A percentile compares a stretch with the other conserved stretches of the same genome.
Evolutionary conservation across 2,888 invertebrate genomes (phyloP).

Genomic region (Drosophila niveifrons): DNA sequence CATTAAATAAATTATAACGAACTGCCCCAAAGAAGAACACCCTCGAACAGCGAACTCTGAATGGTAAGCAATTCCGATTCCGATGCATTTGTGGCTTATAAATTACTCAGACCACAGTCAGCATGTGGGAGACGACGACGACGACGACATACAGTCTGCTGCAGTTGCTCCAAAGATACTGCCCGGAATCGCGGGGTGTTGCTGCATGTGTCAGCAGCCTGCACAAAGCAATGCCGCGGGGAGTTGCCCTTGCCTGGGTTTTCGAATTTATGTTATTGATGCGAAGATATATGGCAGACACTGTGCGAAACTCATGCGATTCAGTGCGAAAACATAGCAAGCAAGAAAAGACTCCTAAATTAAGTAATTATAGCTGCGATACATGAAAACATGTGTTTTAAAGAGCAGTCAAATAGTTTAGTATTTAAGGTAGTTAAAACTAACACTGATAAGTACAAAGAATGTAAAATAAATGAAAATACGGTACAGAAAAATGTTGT

Average conservation of each 20-base stretch:
- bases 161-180: conserved; percentile 35
- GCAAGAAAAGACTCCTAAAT: no score
- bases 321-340: no score
- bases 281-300: conserved; percentile 59
- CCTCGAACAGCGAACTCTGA: conserved; percentile 11
- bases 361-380: no score
- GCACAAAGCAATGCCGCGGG: conserved; percentile 76
- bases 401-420: no score
- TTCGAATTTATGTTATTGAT: conserved; percentile 79
- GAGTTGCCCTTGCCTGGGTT: conserved; percentile 55
- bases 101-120: conserved; percentile 32
- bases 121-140: conserved; percentile 78
- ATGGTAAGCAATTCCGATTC: neutral
- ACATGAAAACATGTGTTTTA: no score
- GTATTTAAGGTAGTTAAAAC: no score
- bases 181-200: conserved; percentile 19
- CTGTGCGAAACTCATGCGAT: conserved; percentile 51
- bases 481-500: no score
- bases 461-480: no score
- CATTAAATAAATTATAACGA: conserved; percentile 83
- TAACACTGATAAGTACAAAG: no score
- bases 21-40: conserved; percentile 51
- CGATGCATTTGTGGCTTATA: conserved; percentile 25
- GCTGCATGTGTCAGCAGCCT: conserved; percentile 68
- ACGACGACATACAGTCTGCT: conserved; percentile 82